Percentiles rank a stretch among this genome's conserved stretches.
These are phyloP conservation scores for Scatophagus argus DNA, from an alignment of 2,113 vertebrate species.

Conservation along the genomic window DNA sequence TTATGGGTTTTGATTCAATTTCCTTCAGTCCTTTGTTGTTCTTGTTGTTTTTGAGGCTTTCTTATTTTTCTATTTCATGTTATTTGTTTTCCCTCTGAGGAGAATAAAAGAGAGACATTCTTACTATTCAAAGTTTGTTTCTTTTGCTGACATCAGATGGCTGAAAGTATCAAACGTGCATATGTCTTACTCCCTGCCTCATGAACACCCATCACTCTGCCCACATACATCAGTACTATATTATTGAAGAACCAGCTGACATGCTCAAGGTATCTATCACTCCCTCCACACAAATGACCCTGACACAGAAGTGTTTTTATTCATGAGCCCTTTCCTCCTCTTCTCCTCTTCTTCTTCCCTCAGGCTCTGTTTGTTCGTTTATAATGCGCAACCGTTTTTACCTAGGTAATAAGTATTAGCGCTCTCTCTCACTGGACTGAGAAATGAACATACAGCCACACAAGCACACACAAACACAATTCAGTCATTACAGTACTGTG, in stretches of 20 bases:
- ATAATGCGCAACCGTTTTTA: conserved; percentile 36
- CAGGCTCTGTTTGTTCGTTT: conserved; percentile 54
- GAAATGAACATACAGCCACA: conserved; percentile 3
- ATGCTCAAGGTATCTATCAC: conserved; percentile 53
- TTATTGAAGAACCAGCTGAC: conserved; percentile 37
- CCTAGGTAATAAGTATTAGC: conserved; percentile 32
- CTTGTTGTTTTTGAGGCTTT: conserved; percentile 1
- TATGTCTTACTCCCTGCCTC: conserved; percentile 21
- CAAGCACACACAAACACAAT: conserved; percentile 1
- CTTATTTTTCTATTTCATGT: conserved; percentile 9
- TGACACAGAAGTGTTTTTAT: conserved; percentile 52
- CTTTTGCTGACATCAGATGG: conserved; percentile 29
- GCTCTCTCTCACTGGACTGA: conserved; percentile 10
- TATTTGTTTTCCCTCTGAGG: conserved; percentile 2
- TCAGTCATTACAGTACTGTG: not conserved
- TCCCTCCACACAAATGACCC: conserved; percentile 60
- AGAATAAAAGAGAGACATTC: conserved; percentile 10
- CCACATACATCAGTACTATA: conserved; percentile 33
- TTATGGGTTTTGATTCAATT: conserved; percentile 29
- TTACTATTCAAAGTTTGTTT: conserved; percentile 28
- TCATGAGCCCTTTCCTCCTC: conserved; percentile 48
- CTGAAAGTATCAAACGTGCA: conserved; percentile 22
- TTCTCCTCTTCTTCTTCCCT: conserved; percentile 40
- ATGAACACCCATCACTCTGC: conserved; percentile 22
- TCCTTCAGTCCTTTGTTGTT: conserved; percentile 17